These are phyloP conservation scores for Steinernema feltiae DNA, from an alignment of 1,140 invertebrate genomes.

Conservation along the genomic window DNA sequence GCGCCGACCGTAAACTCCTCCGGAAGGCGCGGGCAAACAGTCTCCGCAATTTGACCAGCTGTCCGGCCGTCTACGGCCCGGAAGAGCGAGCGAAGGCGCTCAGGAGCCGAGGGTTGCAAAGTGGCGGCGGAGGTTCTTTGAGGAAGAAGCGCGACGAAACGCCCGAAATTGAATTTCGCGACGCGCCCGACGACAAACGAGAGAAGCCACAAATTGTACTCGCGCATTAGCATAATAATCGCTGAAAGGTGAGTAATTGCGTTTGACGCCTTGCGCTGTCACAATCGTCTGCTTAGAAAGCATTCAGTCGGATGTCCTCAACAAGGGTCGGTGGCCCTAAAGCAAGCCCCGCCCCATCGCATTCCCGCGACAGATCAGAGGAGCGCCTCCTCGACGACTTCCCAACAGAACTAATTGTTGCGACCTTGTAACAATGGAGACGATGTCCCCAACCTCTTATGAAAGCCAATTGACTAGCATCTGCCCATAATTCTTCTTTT, in stretches of 20 bases:
- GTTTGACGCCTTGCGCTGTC: not conserved
- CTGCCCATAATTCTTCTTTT: not conserved
- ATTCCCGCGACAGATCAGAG: not conserved
- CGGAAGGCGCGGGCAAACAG: not conserved
- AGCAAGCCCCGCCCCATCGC: not conserved
- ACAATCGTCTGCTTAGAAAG: not conserved
- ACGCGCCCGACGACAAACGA: not conserved
- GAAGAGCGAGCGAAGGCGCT: not conserved
- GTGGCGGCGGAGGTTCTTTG: too few species aligned
- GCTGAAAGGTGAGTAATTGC: constrained; percentile 10
- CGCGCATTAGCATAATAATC: constrained; percentile 8
- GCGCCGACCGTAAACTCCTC: constrained; percentile 1
- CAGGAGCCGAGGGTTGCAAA: not conserved
- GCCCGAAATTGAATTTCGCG: constrained; percentile 8
- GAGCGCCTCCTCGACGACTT: not conserved
- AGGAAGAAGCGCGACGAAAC: too few species aligned
- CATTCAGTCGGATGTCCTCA: not conserved
- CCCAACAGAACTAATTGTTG: not conserved
- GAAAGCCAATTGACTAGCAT: not conserved
- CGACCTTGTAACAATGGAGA: not conserved
- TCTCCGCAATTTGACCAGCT: constrained; percentile 5
- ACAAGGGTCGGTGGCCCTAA: not conserved
- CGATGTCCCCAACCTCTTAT: not conserved
- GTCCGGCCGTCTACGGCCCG: not conserved
- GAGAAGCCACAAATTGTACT: constrained; percentile 11